Evolutionary conservation across 2,888 invertebrate genomes (phyloP), one percentile per base, ranked within the genome.

Genomic region (Temnothorax rugatulus): DNA sequence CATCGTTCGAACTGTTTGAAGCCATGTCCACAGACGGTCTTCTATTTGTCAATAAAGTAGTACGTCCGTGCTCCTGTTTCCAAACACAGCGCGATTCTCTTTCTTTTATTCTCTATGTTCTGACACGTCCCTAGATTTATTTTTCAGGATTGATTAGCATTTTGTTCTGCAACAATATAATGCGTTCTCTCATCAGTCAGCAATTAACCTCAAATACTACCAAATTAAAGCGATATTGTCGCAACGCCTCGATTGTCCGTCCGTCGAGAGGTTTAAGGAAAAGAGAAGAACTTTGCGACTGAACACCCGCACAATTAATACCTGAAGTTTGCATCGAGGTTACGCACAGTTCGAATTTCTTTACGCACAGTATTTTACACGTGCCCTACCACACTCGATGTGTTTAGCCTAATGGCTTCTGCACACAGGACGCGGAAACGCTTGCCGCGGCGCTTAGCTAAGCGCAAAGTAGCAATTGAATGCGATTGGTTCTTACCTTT

Each of bases 1-100:
- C 29, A 52, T 85, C 59, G 9, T 85, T 87, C 18, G 86, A 66
- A 13, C 86, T 86, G 11, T 89, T 83, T 7, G 90, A 89, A 52
- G 90, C 64, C 90, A 90, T 90, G 57, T 29, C 82, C 5, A 15
- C 34, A 18, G 3, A 52, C 8, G 3, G 13, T 29, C 7, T 4
- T 4, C 9, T 44, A 4, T 21, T 41, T 64, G 21, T 41, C 5
- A 11, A 38, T 13, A 21, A 15, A 15, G 11, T 13, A 15, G 11
- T 25, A 11, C 1, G 9, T 3, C 18, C 13, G 18, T 9, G 13
- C 11, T 69, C 4, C 29, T 15, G 13, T 25, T 47, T 64, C 7
- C 18, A 3, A 61, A 61, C 9, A n/a, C 18, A 3, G 9, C 18
- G n/a, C 63, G 1, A 7, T 61, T 63, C 9, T n/a, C 38, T 38